Evolutionary conservation across 2,113 vertebrate genomes (phyloP).

Genomic region (Tetraodon nigroviridis): DNA sequence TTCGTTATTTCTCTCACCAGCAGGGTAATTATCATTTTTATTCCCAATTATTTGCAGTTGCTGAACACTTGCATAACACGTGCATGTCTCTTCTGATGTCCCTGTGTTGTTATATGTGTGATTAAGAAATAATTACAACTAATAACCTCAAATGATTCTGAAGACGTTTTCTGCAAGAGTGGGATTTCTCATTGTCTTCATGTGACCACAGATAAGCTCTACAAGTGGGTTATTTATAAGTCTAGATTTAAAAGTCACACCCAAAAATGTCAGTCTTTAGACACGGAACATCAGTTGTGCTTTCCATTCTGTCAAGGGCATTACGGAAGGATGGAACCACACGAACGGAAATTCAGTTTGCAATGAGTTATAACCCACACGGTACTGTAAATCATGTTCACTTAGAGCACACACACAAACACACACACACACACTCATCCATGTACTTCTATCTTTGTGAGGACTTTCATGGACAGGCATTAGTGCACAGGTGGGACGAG

Average conservation of each 20-base stretch:
- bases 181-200: slow-evolving; percentile 40
- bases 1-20: slow-evolving; percentile 20
- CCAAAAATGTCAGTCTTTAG: slow-evolving; percentile 62
- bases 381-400: slow-evolving; percentile 58
- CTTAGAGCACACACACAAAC: slow-evolving; percentile 38
- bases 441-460: slow-evolving; percentile 3
- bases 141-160: slow-evolving; percentile 33
- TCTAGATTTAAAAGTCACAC: slow-evolving; percentile 47
- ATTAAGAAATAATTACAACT: slow-evolving; percentile 42
- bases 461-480: slow-evolving; percentile 23
- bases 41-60: slow-evolving; percentile 25
- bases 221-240: slow-evolving; percentile 60
- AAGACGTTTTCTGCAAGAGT: slow-evolving; percentile 27
- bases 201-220: slow-evolving; percentile 41
- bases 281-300: slow-evolving; percentile 62
- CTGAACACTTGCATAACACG: slow-evolving; percentile 4
- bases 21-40: slow-evolving; percentile 29
- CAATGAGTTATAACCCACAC: slow-evolving; percentile 67
- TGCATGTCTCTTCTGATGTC: slow-evolving; percentile 2
- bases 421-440: no score
- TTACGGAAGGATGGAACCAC: slow-evolving; percentile 60
- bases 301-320: slow-evolving; percentile 70
- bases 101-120: slow-evolving; percentile 30
- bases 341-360: slow-evolving; percentile 62
- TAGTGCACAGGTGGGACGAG: slow-evolving; percentile 6